Evolutionary conservation across 1,140 invertebrate genomes (phyloP).

Genomic region (Coenobita brevimanus): DNA sequence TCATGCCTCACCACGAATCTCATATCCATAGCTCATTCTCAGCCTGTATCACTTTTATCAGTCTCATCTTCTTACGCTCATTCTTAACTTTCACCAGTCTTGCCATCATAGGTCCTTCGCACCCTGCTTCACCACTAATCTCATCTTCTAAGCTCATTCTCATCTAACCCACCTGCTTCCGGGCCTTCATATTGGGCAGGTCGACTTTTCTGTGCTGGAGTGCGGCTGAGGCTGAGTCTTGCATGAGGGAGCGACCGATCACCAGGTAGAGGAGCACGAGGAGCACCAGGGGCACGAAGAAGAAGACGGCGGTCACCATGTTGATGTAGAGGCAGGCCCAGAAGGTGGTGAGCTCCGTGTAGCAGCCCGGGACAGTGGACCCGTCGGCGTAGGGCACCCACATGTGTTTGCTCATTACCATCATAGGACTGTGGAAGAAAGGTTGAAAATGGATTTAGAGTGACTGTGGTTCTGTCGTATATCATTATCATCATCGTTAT

Average conservation of each 20-base stretch:
- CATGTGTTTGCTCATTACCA: constrained; percentile 44
- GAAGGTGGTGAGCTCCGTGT: constrained; percentile 81
- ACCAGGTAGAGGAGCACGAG: constrained; percentile 87
- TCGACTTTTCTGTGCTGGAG: constrained; percentile 40
- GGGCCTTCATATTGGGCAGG: constrained; percentile 49
- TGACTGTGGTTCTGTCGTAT: no score
- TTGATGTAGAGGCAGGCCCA: constrained; percentile 88
- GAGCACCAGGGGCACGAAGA: constrained; percentile 86
- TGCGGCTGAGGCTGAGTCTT: constrained; percentile 41
- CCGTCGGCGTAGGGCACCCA: constrained; percentile 36
- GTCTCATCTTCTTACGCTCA: no score
- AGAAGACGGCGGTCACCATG: constrained; percentile 83
- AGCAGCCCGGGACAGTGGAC: constrained; percentile 78
- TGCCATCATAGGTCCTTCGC: no score
- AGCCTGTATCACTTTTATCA: no score
- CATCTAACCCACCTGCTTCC: constrained; percentile 30
- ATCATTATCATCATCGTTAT: no score
- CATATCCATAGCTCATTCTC: no score
- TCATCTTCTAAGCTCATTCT: no score
- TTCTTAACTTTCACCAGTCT: no score
- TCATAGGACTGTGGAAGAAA: constrained; percentile 21
- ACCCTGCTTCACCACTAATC: no score
- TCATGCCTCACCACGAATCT: no score
- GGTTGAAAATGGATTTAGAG: neutral
- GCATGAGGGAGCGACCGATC: constrained; percentile 79